Percentiles rank a stretch among this genome's conserved stretches.
Conservation (phyloP, 2,888 invertebrate genomes). For the Cetonia aurata region DNA sequence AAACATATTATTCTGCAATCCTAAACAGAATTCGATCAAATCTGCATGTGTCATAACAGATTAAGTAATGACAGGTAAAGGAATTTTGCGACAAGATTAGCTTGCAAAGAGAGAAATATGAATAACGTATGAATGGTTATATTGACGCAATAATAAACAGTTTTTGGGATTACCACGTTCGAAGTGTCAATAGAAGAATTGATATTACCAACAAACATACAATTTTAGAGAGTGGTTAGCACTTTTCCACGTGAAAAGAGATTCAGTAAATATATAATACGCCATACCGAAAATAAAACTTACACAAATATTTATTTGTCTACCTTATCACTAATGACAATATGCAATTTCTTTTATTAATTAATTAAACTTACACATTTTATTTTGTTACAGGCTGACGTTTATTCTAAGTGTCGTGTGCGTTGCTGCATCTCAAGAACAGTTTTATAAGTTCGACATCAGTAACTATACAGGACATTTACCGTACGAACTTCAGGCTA, state of each 20-base stretch:
- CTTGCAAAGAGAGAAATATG: background rate
- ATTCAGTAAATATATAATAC: too few species aligned
- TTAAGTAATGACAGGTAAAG: background rate
- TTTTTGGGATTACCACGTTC: background rate
- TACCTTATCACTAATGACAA: background rate
- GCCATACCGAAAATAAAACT: background rate
- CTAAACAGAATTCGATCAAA: background rate
- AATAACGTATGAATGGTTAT: background rate
- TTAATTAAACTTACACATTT: background rate
- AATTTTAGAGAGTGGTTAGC: too few species aligned
- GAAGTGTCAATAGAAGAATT: constrained; percentile 8
- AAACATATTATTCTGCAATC: background rate
- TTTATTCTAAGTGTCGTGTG: constrained; percentile 14
- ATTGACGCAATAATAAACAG: background rate
- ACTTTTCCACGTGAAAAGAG: background rate
- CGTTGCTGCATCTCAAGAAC: constrained; percentile 26
- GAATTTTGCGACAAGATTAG: constrained; percentile 15
- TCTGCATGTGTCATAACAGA: background rate
- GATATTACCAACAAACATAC: background rate
- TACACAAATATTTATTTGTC: background rate
- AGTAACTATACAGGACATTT: constrained; percentile 61
- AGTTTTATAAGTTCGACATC: constrained; percentile 53
- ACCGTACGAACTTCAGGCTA: constrained; percentile 61
- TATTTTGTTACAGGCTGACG: constrained; percentile 30
- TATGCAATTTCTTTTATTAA: constrained; percentile 47